Evolutionary conservation across 1,140 invertebrate species (phyloP), one percentile per base, ranked within the genome.

Genomic region (Drosophila dunni): DNA sequence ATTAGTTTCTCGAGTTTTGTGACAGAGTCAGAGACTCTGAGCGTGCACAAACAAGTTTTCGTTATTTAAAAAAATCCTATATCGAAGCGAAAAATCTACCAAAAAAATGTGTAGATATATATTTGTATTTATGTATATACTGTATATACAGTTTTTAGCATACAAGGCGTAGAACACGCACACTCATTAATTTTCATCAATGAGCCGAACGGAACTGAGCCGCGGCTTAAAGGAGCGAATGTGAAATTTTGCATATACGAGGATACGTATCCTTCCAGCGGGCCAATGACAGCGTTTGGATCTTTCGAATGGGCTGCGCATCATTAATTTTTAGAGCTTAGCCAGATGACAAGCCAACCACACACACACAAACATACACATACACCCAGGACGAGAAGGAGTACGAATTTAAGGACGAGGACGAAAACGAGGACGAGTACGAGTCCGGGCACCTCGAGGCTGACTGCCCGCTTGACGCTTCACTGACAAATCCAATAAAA

Each of bases 251-350:
- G 84, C 84, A 89, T 89, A 88, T 36, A 13, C 63, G 13, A 24
- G 56, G 15, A 56, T 50, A 79, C 61, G 61, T 57, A 70, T 61
- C 63, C 60, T 34, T 42, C 34, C 48, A 46, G 29, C 29, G 67
- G 68, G 81, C 85, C 84, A 90, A 90, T 90, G 81, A 89, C 84
- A 84, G 84, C 56, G 68, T 51, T 36, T 62, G 74, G 74, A 65
- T 68, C 75, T 81, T 61, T 78, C 81, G 78, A 88, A 89, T 89
- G 81, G 69, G 80, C 80, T 70, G 81, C 78, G 85, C 84, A 89
- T 89, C 84, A 89, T 89, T 89, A 89, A 89, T 89, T 89, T 90
- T 89, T 89, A 89, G 85, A 89, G 84, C 85, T 89, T 89, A 90
- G 78, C 81, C 84, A 89, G 84, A 89, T 89, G 84, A 90, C 84